Conservation (phyloP, 2,113 vertebrate genomes). For the Semnopithecus entellus region DNA sequence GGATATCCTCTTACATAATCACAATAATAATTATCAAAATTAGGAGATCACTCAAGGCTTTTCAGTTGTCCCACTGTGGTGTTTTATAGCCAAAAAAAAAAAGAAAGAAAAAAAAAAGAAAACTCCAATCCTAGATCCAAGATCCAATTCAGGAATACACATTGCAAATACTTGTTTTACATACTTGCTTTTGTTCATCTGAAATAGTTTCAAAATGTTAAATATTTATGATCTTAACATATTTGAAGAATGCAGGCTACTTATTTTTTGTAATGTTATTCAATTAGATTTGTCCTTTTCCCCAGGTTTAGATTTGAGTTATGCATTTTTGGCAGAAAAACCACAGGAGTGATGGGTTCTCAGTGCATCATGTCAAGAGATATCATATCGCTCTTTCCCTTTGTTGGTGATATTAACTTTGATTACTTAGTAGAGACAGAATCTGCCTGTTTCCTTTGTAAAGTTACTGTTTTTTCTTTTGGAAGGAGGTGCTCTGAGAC, state of each 20-base stretch:
- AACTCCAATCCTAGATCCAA: too few relatives aligned
- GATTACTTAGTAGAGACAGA: neutral
- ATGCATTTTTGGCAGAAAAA: neutral
- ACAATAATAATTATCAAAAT: neutral
- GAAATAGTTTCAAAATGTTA: neutral
- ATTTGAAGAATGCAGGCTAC: neutral
- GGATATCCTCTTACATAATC: neutral
- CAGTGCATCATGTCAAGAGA: neutral
- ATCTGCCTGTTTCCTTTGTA: neutral
- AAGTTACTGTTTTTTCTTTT: neutral
- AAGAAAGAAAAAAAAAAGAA: neutral
- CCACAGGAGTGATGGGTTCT: neutral
- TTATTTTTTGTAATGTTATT: neutral
- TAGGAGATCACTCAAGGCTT: neutral
- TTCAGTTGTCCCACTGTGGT: neutral
- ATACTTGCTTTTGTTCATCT: neutral
- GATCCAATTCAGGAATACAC: neutral
- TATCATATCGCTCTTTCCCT: neutral
- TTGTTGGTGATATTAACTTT: neutral
- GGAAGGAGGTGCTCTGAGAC: neutral
- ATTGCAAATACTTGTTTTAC: neutral
- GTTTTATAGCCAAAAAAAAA: neutral
- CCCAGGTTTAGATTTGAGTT: neutral
- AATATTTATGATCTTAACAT: neutral
- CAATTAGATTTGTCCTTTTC: neutral